phyloP scores from a whole-genome alignment of 2,113 vertebrate species.

The Cephalopterus ornatus region DNA sequence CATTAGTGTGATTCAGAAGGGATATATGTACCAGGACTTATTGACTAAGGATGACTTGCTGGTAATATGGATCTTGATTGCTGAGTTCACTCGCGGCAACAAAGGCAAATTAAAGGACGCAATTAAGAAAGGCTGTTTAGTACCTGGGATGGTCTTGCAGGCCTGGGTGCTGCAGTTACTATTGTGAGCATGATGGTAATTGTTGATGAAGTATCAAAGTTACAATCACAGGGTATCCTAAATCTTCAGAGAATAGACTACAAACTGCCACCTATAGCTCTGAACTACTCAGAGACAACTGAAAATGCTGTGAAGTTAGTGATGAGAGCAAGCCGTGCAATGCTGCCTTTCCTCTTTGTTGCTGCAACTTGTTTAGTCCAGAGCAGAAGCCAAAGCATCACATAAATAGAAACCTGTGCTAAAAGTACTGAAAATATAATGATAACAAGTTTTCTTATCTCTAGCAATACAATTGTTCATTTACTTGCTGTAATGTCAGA shows the following conservation, averaged over 20 bases:
- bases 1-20: neutral
- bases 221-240: neutral
- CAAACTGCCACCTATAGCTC: neutral
- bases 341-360: neutral
- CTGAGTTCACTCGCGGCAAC: neutral
- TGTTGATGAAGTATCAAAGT: neutral
- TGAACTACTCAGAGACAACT: neutral
- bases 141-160: neutral
- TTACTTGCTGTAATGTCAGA: neutral
- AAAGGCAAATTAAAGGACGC: neutral
- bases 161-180: neutral
- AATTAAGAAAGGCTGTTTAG: neutral
- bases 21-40: neutral
- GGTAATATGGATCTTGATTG: neutral
- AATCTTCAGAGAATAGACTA: neutral
- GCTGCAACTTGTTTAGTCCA: neutral
- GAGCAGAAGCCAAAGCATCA: neutral
- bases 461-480: neutral
- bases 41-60: neutral
- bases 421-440: neutral
- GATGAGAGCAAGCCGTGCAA: neutral
- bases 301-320: neutral
- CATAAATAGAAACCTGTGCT: neutral
- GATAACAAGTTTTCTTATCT: neutral
- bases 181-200: neutral